Base-by-base conservation (phyloP, 2,797 vertebrate genomes). In the Arrhamphus sclerolepis region DNA sequence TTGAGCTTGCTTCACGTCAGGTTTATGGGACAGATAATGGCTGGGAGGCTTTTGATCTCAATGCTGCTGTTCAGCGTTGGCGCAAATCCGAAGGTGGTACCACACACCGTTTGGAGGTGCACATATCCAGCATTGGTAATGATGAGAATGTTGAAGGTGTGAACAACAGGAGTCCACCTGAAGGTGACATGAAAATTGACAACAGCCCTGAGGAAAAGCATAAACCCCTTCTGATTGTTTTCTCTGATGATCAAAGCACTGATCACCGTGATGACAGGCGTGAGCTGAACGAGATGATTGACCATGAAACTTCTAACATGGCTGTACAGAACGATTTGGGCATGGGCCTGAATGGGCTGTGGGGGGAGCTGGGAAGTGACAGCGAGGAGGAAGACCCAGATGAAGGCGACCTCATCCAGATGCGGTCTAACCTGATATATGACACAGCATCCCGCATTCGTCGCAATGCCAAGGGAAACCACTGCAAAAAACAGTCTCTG, bases 41-140 rank as follows among this genome's bases (percentile, higher is more conserved):
- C 59, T 99, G 98, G 98, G 94, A 98, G 85, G 94, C 94, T 5
- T 98, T 99, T 5, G 96, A 99, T 70, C 89, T 99, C 69, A 96
- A 95, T 0, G 87, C 92, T 47, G 93, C 96, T 29, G 90, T 94
- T 52, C 92, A 92, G 52, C 93, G 86, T 16, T 98, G 96, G 97
- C 91, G 92, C 43, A 93, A 91, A 54, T 92, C 92, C 2, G 94
- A 94, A 41, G 78, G 74, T 0, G 73, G 78, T 64, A 94, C 91
- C 67, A 97, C 93, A 0, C 96, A 95, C 66, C 88, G 89, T 43
- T 80, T 99, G 77, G 96, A 98, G 55, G 95, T 99, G 38, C 96
- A 96, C 62, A 95, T 99, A 4, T 93, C 94, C 69, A 95, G 93
- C 80, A 72, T 92, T 24, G 70, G 61, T 7, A 21, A 49, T 14